Base-by-base conservation (phyloP, 2,888 invertebrate genomes). In the Coleophora flavipennella region DNA sequence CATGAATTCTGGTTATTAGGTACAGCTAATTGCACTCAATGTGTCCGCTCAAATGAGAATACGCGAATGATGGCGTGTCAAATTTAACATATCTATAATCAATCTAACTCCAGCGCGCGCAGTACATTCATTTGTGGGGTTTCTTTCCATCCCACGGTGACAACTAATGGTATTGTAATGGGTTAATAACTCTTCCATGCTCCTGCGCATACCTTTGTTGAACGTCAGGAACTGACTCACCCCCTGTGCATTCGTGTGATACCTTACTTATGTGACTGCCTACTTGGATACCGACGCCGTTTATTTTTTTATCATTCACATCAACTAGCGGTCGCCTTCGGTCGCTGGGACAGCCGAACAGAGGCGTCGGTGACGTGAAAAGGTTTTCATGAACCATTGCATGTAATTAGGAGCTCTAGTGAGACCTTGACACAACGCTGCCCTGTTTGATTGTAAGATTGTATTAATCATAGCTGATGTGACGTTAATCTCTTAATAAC, bases 161-260 rank as follows among this genome's bases (percentile, higher is more conserved):
- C 71, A 73, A 74, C n/a, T n/a, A n/a, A n/a, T n/a, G n/a, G n/a
- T 75, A 75, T 65, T 51, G 63, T 74, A 70, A 72, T 67, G 59
- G 57, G 63, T 67, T 73, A 72, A 69, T 72, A 69, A 68, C 68
- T 67, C 59, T 70, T 75, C 73, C 72, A 70, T 65, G 73, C 59
- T 73, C 72, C 70, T 65, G 73, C 59, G 62, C 72, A 73, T 73
- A 65, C 68, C 70, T 78, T 73, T 72, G 72, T 72, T 70, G 74
- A 72, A 76, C 71, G 69, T 66, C 69, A 71, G 66, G 63, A 64
- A 48, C 53, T 76, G 78, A 77, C 56, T 77, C 76, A 77, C 63
- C 58, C 53, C 53, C 50, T 58, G 59, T 49, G 57, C 63, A 57
- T 68, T 51, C 51, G 58, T 51, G 57, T 61, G 57, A 63, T 62